Conservation (phyloP, 2,888 invertebrate species). For the Seira musarum region DNA sequence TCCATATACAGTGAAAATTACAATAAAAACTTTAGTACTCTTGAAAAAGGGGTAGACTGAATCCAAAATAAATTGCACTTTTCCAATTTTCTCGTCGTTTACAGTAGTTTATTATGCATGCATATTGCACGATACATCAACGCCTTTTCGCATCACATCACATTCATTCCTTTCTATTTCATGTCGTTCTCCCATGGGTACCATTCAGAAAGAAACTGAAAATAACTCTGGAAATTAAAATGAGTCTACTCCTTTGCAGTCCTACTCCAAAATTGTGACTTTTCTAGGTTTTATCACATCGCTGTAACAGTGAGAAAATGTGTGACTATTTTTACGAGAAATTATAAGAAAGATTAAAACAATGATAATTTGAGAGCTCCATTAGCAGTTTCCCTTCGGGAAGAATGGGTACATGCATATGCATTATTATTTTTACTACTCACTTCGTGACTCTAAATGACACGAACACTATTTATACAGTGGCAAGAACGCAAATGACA, state of each 20-base stretch:
- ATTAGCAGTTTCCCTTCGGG: background rate
- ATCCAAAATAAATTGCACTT: background rate
- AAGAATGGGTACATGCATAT: background rate
- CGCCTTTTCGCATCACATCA: no score
- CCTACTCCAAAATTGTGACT: background rate
- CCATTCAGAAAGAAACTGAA: constrained; percentile 1
- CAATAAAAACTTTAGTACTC: no score
- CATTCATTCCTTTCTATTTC: background rate
- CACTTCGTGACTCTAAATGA: background rate
- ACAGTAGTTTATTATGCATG: background rate
- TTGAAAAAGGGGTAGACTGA: background rate
- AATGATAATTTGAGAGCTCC: background rate
- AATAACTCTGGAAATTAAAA: constrained; percentile 14
- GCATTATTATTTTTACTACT: background rate
- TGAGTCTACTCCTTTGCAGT: background rate
- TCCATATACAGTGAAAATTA: no score
- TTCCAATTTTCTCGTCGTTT: background rate
- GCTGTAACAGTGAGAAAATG: background rate
- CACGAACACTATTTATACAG: background rate
- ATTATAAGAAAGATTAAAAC: background rate
- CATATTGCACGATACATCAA: no score
- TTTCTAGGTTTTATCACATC: background rate
- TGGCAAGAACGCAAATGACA: background rate
- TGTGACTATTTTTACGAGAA: background rate
- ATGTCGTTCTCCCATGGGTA: background rate